A percentile compares a stretch with the other conserved stretches of the same genome.
phyloP scores from a whole-genome alignment of 2,888 invertebrate genomes.

The Germaria angustata region DNA sequence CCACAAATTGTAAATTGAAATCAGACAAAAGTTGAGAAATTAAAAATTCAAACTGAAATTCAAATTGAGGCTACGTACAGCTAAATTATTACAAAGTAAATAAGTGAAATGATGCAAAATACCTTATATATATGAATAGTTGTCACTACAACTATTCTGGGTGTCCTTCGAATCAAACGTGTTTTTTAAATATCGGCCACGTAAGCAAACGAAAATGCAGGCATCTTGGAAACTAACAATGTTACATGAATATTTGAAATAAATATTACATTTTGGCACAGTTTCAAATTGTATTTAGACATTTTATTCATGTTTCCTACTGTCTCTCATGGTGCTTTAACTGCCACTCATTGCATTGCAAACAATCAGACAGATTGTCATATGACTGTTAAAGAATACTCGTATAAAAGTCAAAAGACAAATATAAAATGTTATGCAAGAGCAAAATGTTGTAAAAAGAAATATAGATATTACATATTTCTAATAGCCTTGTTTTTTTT shows the following conservation, averaged over 20 bases:
- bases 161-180: no score
- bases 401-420: background rate
- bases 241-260: slow-evolving; percentile 22
- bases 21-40: background rate
- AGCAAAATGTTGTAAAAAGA: background rate
- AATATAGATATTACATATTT: no score
- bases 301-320: slow-evolving; percentile 3
- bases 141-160: no score
- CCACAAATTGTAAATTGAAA: background rate
- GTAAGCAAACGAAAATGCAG: background rate
- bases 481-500: background rate
- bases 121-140: no score
- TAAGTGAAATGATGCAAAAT: background rate
- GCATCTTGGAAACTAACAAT: background rate
- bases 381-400: background rate
- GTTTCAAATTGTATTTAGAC: slow-evolving; percentile 51
- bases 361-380: slow-evolving; percentile 13
- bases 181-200: background rate
- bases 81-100: background rate
- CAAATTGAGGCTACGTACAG: background rate
- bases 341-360: background rate
- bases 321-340: background rate
- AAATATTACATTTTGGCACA: slow-evolving; percentile 54
- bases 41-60: background rate
- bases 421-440: background rate